phyloP scores from a whole-genome alignment of 1,140 invertebrate genomes.

The Achatina immaculata region DNA sequence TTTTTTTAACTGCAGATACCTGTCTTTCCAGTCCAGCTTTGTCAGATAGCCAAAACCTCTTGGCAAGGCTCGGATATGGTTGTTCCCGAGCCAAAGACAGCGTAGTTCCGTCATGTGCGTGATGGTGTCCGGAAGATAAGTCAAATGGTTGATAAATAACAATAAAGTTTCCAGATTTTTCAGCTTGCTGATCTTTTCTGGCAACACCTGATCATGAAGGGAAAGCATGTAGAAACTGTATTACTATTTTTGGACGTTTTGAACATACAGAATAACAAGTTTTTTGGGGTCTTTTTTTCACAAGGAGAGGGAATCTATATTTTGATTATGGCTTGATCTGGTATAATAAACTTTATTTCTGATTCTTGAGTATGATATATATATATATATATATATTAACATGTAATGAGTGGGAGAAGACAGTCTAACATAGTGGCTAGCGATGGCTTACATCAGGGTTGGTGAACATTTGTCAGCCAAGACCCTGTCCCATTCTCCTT shows the following conservation, averaged over 20 bases:
- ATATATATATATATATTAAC: too few relatives aligned
- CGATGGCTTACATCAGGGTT: too few relatives aligned
- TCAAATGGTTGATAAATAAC: slow-evolving; percentile 66
- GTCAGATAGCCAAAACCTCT: slow-evolving; percentile 63
- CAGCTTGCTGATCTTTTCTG: slow-evolving; percentile 63
- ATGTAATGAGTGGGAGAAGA: too few relatives aligned
- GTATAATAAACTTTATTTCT: too few relatives aligned
- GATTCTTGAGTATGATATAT: too few relatives aligned
- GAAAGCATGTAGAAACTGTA: background rate
- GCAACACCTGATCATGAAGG: slow-evolving; percentile 48
- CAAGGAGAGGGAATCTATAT: background rate
- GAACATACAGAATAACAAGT: background rate
- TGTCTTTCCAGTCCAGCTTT: slow-evolving; percentile 67
- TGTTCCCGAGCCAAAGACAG: slow-evolving; percentile 70
- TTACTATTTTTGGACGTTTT: background rate
- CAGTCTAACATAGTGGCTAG: too few relatives aligned
- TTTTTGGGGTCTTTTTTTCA: background rate
- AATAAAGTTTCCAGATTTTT: slow-evolving; percentile 65
- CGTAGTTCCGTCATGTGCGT: slow-evolving; percentile 62
- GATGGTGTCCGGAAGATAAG: slow-evolving; percentile 64
- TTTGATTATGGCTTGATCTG: too few relatives aligned
- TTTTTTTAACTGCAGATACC: too few relatives aligned
- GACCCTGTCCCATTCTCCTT: too few relatives aligned
- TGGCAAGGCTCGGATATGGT: slow-evolving; percentile 63
- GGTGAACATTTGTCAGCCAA: too few relatives aligned